Evolutionary conservation across 2,797 vertebrate species (phyloP).

Genomic region (Galagoides demidoff): DNA sequence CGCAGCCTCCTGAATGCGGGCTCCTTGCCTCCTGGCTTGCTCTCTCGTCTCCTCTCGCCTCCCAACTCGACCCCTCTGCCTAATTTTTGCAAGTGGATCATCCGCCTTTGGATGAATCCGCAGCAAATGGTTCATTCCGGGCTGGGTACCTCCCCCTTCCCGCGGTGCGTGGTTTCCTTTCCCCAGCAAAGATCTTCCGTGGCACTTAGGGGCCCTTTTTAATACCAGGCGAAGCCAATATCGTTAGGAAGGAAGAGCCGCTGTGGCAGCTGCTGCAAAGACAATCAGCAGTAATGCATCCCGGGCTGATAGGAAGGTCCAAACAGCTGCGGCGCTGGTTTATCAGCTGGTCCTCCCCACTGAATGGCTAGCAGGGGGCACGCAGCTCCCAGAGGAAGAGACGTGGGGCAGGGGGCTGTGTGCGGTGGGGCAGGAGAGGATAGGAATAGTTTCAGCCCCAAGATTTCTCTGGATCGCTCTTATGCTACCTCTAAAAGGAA

Average conservation of each 20-base stretch:
- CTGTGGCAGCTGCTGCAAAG: slow-evolving; percentile 39
- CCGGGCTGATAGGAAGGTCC: not conserved
- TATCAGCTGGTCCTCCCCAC: not conserved
- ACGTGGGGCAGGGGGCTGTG: not conserved
- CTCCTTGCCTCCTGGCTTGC: not conserved
- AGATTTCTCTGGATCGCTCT: not conserved
- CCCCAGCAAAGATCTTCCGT: not conserved
- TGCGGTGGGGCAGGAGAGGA: too few species aligned
- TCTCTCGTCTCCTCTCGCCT: not conserved
- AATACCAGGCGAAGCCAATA: slow-evolving; percentile 12
- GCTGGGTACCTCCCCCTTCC: not conserved
- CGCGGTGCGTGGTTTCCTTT: not conserved
- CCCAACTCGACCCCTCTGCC: not conserved
- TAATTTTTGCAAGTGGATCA: not conserved
- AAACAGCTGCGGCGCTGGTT: not conserved
- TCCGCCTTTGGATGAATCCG: not conserved
- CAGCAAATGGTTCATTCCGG: not conserved
- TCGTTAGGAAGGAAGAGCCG: slow-evolving; percentile 12
- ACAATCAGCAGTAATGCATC: not conserved
- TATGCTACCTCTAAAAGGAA: not conserved
- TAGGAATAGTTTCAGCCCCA: not conserved
- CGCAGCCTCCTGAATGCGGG: not conserved
- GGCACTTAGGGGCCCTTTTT: slow-evolving; percentile 37
- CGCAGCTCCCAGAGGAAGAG: not conserved
- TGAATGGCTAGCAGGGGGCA: not conserved